Percentiles rank a stretch among this genome's conserved stretches.
Conservation (phyloP, 2,797 vertebrate genomes). For the Micropoecilia bifurca region DNA sequence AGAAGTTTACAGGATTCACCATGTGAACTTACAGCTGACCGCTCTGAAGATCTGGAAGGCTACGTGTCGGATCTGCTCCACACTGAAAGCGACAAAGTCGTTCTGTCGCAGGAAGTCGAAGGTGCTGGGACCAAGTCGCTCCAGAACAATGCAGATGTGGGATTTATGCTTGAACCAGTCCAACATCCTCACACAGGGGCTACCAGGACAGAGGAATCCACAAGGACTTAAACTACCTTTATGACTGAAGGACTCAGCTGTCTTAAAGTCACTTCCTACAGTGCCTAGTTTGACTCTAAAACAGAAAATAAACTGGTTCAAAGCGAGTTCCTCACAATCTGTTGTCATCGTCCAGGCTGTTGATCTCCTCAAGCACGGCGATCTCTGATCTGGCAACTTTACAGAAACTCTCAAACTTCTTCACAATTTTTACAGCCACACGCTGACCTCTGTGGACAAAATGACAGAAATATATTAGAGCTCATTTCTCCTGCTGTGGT, state of each 20-base stretch:
- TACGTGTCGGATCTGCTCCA: conserved; percentile 92
- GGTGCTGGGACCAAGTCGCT: conserved; percentile 92
- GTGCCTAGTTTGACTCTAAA: not conserved
- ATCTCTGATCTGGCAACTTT: conserved; percentile 92
- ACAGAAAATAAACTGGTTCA: not conserved
- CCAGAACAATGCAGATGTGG: conserved; percentile 94
- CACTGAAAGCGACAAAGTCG: conserved; percentile 88
- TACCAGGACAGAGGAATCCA: conserved; percentile 49
- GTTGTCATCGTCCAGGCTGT: conserved; percentile 86
- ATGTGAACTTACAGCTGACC: conserved; percentile 89
- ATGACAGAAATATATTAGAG: not conserved
- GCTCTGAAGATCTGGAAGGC: conserved; percentile 93
- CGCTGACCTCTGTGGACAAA: conserved; percentile 69
- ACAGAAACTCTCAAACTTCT: conserved; percentile 89
- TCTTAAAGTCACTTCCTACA: not conserved
- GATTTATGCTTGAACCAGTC: conserved; percentile 93
- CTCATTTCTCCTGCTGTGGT: not conserved
- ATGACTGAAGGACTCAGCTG: not conserved
- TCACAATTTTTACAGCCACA: conserved; percentile 94
- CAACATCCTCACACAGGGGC: conserved; percentile 93
- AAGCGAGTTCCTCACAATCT: conserved; percentile 84
- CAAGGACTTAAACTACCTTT: too few species aligned
- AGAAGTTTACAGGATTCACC: too few species aligned
- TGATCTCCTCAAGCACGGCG: conserved; percentile 90
- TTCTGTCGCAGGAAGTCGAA: conserved; percentile 93